Base-by-base conservation (phyloP, 2,888 invertebrate species). In the Dendrolimus pini region DNA sequence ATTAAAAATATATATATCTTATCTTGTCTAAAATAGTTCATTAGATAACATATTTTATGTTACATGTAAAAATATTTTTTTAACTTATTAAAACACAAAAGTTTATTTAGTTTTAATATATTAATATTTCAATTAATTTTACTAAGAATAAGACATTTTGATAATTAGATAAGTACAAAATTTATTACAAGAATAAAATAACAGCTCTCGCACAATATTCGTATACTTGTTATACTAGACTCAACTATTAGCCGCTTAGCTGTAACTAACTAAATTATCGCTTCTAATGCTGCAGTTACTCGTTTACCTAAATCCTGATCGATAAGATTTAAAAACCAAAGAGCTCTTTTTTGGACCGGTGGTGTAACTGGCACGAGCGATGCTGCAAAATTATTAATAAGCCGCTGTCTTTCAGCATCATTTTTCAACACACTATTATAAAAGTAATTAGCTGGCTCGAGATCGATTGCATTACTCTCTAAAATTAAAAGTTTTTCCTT, bases 381-480 rank as follows among this genome's bases (percentile, higher is more conserved):
- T 14, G n/a, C 14, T 2, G 54, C 60, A 7, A 63, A 10, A 41
- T 56, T 60, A 8, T 55, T 52, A 12, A 56, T 56, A 54, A 61
- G 56, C n/a, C 63, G 56, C 55, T 61, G 59, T 14, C 58, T 54
- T 18, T 59, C 57, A 41, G 47, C 58, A 30, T 57, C 55, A 47
- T 41, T 59, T 41, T 53, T 56, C 96, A 74, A 55, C 41, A 73
- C 56, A 6, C 95, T 91, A 64, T 91, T 92, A 41, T 75, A 98
- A 87, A 98, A 97, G 13, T 89, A 79, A n/a, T 92, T 91, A 2
- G 93, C 92, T 82, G 98, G 98, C 47, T 65, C 60, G 9, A 77
- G 59, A 59, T 75, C 75, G 0, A 67, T 53, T 7, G 70, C 74
- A 52, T 64, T 69, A 41, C 66, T 71, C 9, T 69, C 62, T 41